Evolutionary conservation across 2,797 vertebrate species (phyloP).

Genomic region (Steatocranus sp.): DNA sequence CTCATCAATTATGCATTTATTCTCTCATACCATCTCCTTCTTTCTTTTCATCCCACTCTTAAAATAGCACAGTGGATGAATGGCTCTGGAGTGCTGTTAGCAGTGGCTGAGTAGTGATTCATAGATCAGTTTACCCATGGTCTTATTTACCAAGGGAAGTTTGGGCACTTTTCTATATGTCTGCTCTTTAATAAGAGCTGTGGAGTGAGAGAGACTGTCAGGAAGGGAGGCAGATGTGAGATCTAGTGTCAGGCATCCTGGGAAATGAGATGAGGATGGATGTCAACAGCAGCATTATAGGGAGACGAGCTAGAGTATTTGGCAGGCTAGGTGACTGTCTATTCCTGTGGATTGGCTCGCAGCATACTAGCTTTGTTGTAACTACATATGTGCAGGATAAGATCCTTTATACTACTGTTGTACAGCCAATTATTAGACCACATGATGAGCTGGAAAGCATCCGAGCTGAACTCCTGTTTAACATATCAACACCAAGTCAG

Average conservation of each 20-base stretch:
- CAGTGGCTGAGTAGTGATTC: conserved; percentile 27
- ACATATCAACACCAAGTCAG: background rate
- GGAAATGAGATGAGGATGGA: conserved; percentile 1
- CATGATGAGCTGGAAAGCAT: background rate
- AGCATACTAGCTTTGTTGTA: background rate
- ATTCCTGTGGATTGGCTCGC: background rate
- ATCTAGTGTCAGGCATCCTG: conserved; percentile 5
- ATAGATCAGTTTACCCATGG: conserved; percentile 10
- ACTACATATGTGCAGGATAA: background rate
- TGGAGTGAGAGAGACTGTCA: background rate
- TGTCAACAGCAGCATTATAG: background rate
- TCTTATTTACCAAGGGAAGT: conserved; percentile 29
- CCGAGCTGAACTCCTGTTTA: background rate
- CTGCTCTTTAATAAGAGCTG: background rate
- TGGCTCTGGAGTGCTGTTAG: background rate
- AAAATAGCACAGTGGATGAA: conserved; percentile 21
- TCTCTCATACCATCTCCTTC: conserved; percentile 3
- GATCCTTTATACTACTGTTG: background rate
- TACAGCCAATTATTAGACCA: background rate
- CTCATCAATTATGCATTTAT: conserved; percentile 59
- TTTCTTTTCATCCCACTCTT: conserved; percentile 21
- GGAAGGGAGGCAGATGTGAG: background rate
- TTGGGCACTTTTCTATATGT: background rate
- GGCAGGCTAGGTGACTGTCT: background rate
- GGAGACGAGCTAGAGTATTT: background rate